Evolutionary conservation across 2,113 vertebrate genomes (phyloP).

Genomic region (Ahaetulla prasina): DNA sequence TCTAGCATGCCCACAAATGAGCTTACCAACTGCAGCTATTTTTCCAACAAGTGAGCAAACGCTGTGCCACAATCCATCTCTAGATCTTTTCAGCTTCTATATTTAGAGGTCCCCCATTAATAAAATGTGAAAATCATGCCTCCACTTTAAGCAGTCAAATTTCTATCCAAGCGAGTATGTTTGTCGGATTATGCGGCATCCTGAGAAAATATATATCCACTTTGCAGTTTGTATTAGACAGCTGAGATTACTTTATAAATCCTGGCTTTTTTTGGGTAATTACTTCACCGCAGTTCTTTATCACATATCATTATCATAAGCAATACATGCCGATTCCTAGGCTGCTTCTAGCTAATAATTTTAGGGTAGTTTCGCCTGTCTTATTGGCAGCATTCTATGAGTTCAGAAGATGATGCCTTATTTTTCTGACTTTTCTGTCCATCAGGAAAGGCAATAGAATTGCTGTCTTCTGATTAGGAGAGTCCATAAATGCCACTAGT

Average conservation of each 20-base stretch:
- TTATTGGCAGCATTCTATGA: not conserved
- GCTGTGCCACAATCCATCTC: not conserved
- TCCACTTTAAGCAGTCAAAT: not conserved
- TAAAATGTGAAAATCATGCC: not conserved
- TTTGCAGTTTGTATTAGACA: not conserved
- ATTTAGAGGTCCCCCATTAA: not conserved
- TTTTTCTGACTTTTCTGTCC: not conserved
- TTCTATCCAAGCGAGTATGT: not conserved
- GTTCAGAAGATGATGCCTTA: not conserved
- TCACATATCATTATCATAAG: not conserved
- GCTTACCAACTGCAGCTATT: not conserved
- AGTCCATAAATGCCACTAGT: not conserved
- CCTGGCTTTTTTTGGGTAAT: not conserved
- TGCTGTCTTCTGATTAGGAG: not conserved
- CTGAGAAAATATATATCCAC: not conserved
- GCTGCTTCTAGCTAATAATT: not conserved
- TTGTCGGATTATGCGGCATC: not conserved
- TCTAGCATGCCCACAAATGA: not conserved
- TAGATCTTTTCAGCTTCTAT: not conserved
- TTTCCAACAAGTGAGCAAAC: not conserved
- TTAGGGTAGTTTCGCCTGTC: not conserved
- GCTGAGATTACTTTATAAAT: not conserved
- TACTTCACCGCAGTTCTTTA: not conserved
- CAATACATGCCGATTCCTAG: not conserved
- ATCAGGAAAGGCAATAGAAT: not conserved